These are phyloP conservation scores for Megathymus violae DNA, from an alignment of 1,140 invertebrate species.

Conservation along the genomic window DNA sequence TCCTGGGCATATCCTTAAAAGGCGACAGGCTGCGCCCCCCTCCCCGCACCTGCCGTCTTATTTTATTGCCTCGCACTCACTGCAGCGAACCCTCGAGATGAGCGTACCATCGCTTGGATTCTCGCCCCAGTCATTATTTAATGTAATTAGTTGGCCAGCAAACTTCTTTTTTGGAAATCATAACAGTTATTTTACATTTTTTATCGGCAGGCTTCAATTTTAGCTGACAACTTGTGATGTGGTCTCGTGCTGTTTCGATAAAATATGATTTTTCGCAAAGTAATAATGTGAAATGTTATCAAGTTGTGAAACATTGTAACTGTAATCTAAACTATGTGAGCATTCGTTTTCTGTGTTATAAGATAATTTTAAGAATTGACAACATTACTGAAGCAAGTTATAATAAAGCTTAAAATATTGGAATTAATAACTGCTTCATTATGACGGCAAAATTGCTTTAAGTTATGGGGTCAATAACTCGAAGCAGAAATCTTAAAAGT, in stretches of 20 bases:
- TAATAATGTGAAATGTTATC: conserved; percentile 13
- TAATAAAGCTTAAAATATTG: background rate
- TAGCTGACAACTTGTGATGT: conserved; percentile 31
- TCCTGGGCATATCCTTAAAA: conserved; percentile 31
- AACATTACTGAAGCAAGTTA: too few species aligned
- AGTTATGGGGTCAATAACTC: conserved; percentile 14
- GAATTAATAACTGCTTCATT: background rate
- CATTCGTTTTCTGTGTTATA: too few species aligned
- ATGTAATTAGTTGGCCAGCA: conserved; percentile 76
- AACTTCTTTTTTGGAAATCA: conserved; percentile 64
- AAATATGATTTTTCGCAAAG: conserved; percentile 12
- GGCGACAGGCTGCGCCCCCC: conserved; percentile 44
- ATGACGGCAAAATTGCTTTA: background rate
- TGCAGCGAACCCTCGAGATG: conserved; percentile 70
- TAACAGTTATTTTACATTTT: conserved; percentile 65
- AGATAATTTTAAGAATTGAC: too few species aligned
- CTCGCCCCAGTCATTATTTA: conserved; percentile 75
- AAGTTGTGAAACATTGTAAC: background rate
- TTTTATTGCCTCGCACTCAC: conserved; percentile 74
- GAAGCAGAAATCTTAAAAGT: conserved; percentile 28
- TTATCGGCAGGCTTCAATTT: conserved; percentile 49
- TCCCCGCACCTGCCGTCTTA: conserved; percentile 55
- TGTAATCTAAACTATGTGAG: too few species aligned
- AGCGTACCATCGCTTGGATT: conserved; percentile 64
- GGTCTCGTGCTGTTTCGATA: background rate